Evolutionary conservation across 2,888 invertebrate genomes (phyloP), one percentile per base, ranked within the genome.

Genomic region (Eupithecia centaureata): DNA sequence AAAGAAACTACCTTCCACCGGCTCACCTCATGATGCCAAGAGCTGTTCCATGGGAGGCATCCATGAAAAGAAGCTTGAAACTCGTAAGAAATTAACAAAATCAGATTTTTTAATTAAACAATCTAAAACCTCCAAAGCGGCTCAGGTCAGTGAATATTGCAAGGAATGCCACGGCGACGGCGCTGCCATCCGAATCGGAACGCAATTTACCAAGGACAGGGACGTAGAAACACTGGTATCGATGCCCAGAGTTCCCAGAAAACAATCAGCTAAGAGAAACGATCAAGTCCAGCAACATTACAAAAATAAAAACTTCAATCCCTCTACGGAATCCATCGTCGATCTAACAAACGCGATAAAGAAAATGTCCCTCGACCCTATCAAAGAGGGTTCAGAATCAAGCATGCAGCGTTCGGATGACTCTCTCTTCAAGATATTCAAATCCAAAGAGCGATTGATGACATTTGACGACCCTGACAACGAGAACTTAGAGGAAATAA

Each of bases 251-350:
- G 54, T 28, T 30, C 18, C 54, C 3, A 62, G 22, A 47, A 63
- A 66, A 42, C 22, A 22, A 47, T 2, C 22, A 47, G 2, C 18
- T 1, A 22, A 12, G 47, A 2, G 18, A 22, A 10, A 18, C 47
- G 18, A 22, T 2, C 47, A 47, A 22, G 65, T 92, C 0, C 81
- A 87, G 51, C 87, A 92, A 59, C 86, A 86, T 73, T 92, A 88
- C 65, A 89, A 79, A 74, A 93, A 93, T 56, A 87, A 91, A 71
- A 88, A 89, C 47, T 93, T 88, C 51, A 52, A 72, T 13, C 69
- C 64, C 35, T 82, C 85, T 0, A 77, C 86, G 0, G 86, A 86
- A 60, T 90, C 90, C 1, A 54, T 85, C 0, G 78, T 82, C 54
- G 80, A 79, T 0, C 67, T 76, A 0, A 77, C 77, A 52, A 77